These are phyloP conservation scores for Agrotis ipsilon DNA, from an alignment of 2,888 invertebrate species.

Conservation along the genomic window DNA sequence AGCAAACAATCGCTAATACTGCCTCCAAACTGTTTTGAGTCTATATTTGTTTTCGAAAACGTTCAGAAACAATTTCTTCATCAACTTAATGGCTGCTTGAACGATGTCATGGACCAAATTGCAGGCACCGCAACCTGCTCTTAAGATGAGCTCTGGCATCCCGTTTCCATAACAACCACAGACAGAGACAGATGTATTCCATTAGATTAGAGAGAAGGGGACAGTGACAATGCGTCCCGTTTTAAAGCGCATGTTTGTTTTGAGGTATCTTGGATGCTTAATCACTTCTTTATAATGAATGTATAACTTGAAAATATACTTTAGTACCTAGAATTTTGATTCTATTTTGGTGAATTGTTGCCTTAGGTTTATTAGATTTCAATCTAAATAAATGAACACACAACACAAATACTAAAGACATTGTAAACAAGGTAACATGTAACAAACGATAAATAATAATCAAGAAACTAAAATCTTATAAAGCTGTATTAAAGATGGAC, in stretches of 20 bases:
- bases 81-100: background rate
- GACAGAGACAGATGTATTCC: slow-evolving; percentile 34
- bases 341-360: background rate
- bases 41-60: background rate
- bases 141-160: slow-evolving; percentile 35
- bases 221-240: slow-evolving; percentile 27
- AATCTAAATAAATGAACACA: too few relatives aligned
- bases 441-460: too few relatives aligned
- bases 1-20: too few relatives aligned
- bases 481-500: background rate
- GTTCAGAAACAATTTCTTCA: background rate
- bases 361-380: too few relatives aligned
- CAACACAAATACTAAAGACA: too few relatives aligned
- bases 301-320: slow-evolving; percentile 19
- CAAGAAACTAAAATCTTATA: too few relatives aligned
- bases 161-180: slow-evolving; percentile 42
- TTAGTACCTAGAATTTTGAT: background rate
- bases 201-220: slow-evolving; percentile 16
- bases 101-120: slow-evolving; percentile 25
- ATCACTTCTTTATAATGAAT: slow-evolving; percentile 30
- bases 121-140: slow-evolving; percentile 16
- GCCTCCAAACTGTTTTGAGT: background rate
- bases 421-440: too few relatives aligned
- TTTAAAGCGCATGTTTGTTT: slow-evolving; percentile 42
- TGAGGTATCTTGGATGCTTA: slow-evolving; percentile 36